Conservation (phyloP, 2,888 invertebrate genomes). For the Eupithecia dodoneata region DNA sequence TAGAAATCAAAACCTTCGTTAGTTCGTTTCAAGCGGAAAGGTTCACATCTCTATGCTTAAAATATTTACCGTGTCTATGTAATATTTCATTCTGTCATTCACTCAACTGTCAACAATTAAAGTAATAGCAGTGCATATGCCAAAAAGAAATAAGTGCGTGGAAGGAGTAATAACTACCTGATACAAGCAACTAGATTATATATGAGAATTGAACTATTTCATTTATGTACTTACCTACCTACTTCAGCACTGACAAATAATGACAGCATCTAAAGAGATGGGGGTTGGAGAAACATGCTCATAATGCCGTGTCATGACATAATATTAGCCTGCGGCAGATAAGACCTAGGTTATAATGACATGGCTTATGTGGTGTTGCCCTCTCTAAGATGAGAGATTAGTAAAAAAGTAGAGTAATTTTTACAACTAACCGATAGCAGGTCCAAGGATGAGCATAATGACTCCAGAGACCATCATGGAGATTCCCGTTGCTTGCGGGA, state of each 20-base stretch:
- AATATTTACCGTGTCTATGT: too few species aligned
- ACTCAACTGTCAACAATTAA: too few species aligned
- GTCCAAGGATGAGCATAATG: conserved; percentile 78
- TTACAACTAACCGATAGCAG: conserved; percentile 80
- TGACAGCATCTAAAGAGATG: background rate
- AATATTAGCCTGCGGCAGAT: background rate
- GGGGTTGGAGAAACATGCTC: background rate
- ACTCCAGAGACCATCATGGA: conserved; percentile 82
- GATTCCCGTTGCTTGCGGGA: conserved; percentile 85
- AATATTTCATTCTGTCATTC: too few species aligned
- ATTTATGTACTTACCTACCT: too few species aligned
- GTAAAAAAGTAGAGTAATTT: background rate
- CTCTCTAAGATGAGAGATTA: background rate
- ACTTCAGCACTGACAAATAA: too few species aligned
- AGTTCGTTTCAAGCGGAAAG: too few species aligned
- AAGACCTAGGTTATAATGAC: background rate
- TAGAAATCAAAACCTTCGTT: too few species aligned
- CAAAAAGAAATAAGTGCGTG: too few species aligned
- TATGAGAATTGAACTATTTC: background rate
- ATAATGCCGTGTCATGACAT: background rate
- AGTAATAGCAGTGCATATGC: too few species aligned
- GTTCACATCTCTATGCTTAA: too few species aligned
- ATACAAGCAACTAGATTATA: too few species aligned
- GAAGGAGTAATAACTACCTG: too few species aligned
- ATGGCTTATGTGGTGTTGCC: background rate